Evolutionary conservation across 2,888 invertebrate genomes (phyloP).

Genomic region (Eumacrocentrus americanus): DNA sequence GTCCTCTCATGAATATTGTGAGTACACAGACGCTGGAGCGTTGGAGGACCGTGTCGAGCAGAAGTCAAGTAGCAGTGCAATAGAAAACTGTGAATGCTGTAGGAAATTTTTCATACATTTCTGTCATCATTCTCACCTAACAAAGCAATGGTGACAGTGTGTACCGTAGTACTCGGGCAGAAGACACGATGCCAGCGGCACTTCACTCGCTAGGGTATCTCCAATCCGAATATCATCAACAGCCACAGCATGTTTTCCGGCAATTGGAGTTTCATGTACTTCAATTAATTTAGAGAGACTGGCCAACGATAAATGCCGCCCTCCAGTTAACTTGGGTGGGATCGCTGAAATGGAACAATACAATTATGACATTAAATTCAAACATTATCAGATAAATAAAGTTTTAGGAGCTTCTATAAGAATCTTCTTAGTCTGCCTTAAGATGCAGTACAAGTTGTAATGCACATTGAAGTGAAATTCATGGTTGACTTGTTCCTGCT

Average conservation of each 20-base stretch:
- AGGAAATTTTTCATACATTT: too few species aligned
- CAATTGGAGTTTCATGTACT: conserved; percentile 66
- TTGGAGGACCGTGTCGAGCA: too few species aligned
- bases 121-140: too few species aligned
- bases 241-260: conserved; percentile 76
- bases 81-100: too few species aligned
- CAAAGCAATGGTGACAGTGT: conserved; percentile 82
- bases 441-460: background rate
- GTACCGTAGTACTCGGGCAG: conserved; percentile 76
- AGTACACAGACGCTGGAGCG: too few species aligned
- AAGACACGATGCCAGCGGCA: conserved; percentile 76
- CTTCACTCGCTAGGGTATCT: conserved; percentile 74
- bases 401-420: too few species aligned
- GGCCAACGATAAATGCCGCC: conserved; percentile 65
- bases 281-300: conserved; percentile 68
- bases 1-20: too few species aligned
- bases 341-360: conserved; percentile 27
- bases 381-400: background rate
- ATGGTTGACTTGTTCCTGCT: background rate
- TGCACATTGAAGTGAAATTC: conserved; percentile 2
- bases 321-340: conserved; percentile 61
- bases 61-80: too few species aligned
- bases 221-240: conserved; percentile 70
- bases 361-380: background rate
- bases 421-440: background rate